phyloP scores from a whole-genome alignment of 2,113 vertebrate genomes.

The Pristiophorus japonicus region DNA sequence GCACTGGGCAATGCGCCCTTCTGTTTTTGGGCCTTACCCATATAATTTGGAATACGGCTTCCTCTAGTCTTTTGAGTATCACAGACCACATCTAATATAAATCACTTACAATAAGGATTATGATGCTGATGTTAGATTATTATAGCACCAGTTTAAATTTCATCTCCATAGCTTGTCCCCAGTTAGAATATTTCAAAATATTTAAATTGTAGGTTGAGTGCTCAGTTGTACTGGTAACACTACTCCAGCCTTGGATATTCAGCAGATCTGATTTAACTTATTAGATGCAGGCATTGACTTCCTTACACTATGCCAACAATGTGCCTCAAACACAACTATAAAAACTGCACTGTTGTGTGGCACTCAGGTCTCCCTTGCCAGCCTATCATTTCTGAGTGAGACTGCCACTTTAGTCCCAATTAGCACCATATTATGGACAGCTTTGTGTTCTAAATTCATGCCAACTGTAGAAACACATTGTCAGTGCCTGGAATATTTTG shows the following conservation, averaged over 20 bases:
- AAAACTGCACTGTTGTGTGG: not conserved
- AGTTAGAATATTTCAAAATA: not conserved
- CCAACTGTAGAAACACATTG: constrained; percentile 20
- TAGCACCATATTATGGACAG: constrained; percentile 24
- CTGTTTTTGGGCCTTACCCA: too few species aligned
- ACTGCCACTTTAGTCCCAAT: constrained; percentile 23
- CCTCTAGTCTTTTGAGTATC: not conserved
- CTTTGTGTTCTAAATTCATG: constrained; percentile 9
- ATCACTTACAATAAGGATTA: not conserved
- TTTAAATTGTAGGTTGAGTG: not conserved
- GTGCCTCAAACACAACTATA: constrained; percentile 3
- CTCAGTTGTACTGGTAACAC: not conserved
- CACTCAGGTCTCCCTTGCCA: not conserved
- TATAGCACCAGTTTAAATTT: not conserved
- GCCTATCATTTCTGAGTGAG: not conserved
- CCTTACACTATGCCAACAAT: not conserved
- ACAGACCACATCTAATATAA: not conserved
- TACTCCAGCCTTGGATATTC: not conserved
- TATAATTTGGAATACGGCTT: not conserved
- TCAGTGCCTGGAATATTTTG: constrained; percentile 28
- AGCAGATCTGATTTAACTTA: not conserved
- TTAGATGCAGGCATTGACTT: not conserved
- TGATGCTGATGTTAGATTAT: not conserved
- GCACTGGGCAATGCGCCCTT: too few species aligned
- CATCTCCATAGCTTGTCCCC: not conserved